Percentiles rank a stretch among this genome's conserved stretches.
phyloP scores from a whole-genome alignment of 2,888 invertebrate species.

The Oscheius sp. region DNA sequence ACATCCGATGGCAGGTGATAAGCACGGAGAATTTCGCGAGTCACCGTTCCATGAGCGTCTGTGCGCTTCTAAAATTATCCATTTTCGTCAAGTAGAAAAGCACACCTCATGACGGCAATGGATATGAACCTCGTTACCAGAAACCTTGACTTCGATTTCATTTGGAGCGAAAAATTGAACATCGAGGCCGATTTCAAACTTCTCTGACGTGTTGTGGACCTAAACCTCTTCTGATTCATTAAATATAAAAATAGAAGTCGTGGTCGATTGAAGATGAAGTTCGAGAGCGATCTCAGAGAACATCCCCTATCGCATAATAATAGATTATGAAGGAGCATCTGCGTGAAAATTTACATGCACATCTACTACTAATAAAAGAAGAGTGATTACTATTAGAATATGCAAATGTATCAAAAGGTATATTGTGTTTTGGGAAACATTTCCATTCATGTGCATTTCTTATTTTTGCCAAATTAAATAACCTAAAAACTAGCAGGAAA shows the following conservation, averaged over 20 bases:
- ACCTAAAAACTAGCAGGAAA: no score
- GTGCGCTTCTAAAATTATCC: slow-evolving; percentile 39
- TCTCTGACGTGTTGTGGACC: slow-evolving; percentile 61
- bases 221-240: no score
- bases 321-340: no score
- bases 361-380: no score
- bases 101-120: slow-evolving; percentile 65
- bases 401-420: no score
- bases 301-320: no score
- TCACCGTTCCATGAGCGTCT: slow-evolving; percentile 62
- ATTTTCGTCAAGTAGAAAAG: not conserved
- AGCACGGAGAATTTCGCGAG: slow-evolving; percentile 62
- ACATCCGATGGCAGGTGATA: slow-evolving; percentile 68
- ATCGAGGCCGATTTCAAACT: slow-evolving; percentile 64
- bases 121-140: slow-evolving; percentile 64
- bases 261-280: no score
- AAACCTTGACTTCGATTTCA: slow-evolving; percentile 64
- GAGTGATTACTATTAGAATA: no score
- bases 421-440: no score
- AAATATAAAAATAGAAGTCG: not conserved
- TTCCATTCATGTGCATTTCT: no score
- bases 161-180: slow-evolving; percentile 62
- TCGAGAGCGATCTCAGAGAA: not conserved
- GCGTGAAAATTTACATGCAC: no score
- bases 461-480: no score